Conservation (phyloP, 2,888 invertebrate genomes). For the Strigamia maritima region DNA sequence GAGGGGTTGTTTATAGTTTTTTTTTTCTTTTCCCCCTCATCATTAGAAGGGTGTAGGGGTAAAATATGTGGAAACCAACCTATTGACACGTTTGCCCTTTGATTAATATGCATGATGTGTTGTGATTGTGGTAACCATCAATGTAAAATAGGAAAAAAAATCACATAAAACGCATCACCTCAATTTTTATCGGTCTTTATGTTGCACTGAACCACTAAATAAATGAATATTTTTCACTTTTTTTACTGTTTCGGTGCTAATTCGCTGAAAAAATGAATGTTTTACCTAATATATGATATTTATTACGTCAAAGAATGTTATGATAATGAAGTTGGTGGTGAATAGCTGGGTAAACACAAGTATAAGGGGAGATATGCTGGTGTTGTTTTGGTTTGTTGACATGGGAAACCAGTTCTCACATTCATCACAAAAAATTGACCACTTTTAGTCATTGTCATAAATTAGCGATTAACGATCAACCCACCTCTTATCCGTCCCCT, state of each 20-base stretch:
- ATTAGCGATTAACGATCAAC: slow-evolving; percentile 6
- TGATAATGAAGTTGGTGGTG: background rate
- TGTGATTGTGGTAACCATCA: background rate
- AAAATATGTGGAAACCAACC: slow-evolving; percentile 19
- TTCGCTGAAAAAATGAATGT: too few species aligned
- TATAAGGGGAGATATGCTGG: background rate
- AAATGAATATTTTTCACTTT: too few species aligned
- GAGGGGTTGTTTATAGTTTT: slow-evolving; percentile 6
- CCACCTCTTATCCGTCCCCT: too few species aligned
- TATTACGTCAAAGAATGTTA: background rate
- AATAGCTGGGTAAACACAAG: background rate
- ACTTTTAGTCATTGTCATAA: slow-evolving; percentile 17
- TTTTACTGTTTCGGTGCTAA: too few species aligned
- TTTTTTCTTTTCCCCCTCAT: background rate
- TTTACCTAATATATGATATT: too few species aligned
- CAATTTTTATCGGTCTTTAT: background rate
- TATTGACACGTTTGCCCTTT: background rate
- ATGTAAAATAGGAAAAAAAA: background rate
- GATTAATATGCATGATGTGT: background rate
- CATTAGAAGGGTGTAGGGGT: slow-evolving; percentile 1
- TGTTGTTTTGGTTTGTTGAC: slow-evolving; percentile 19
- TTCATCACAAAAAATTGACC: slow-evolving; percentile 29
- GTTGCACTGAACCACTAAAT: too few species aligned
- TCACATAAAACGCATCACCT: background rate
- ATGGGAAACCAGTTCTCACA: slow-evolving; percentile 18